A percentile compares a stretch with the other conserved stretches of the same genome.
Evolutionary conservation across 2,888 invertebrate genomes (phyloP).

Genomic region (Eutolmus rufibarbis): DNA sequence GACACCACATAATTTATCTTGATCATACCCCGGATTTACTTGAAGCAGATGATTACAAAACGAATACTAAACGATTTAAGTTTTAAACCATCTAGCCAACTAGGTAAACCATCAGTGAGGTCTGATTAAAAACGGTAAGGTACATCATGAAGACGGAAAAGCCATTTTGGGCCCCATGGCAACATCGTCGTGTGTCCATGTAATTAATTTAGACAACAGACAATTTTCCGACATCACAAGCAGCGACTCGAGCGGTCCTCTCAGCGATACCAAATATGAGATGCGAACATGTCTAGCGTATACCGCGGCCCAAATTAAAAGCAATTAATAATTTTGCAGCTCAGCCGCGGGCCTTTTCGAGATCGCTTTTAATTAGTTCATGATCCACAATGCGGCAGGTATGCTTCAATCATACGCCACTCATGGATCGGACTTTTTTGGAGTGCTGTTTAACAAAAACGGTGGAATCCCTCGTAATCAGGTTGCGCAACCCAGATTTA

Average conservation of each 20-base stretch:
- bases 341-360: neutral
- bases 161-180: neutral
- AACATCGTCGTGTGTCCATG: neutral
- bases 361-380: neutral
- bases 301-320: neutral
- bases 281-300: neutral
- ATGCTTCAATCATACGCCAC: neutral
- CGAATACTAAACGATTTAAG: neutral
- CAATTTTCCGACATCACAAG: neutral
- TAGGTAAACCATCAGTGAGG: neutral
- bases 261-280: neutral
- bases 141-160: neutral
- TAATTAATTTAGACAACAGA: neutral
- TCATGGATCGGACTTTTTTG: neutral
- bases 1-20: neutral
- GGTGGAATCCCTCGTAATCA: neutral
- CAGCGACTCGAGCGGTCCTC: neutral
- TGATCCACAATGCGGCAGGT: neutral
- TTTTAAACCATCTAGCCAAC: neutral
- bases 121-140: neutral
- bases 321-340: neutral
- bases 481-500: neutral
- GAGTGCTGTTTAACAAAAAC: neutral
- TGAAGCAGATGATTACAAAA: neutral
- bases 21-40: neutral